Evolutionary conservation across 2,797 vertebrate genomes (phyloP), one percentile per base, ranked within the genome.

Genomic region (Argyrosomus regius): DNA sequence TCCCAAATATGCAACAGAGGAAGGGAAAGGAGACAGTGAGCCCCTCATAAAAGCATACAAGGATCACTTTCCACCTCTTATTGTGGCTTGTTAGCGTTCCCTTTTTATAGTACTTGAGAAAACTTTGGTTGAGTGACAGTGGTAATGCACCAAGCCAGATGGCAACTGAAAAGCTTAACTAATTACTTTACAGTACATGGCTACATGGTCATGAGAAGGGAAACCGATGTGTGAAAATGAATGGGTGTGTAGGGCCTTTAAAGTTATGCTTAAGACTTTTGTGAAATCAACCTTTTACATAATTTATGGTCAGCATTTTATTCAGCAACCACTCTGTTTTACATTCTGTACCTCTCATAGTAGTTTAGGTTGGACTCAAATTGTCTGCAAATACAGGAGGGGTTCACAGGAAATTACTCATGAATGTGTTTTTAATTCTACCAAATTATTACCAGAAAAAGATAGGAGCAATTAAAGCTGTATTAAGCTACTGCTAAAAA

Each of bases 1-100:
- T 65, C 50, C n/a, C 14, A 76, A 75, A 84, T 72, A 50, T 54
- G 52, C 12, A 53, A 53, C 6, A 59, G 45, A 59, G 46, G 41
- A 41, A 71, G 6, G 12, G 12, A 45, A 45, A 69, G 24, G 31
- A 41, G 50, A 28, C 18, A 6, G 61, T 1, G 6, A 63, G 72
- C 6, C 24, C 31, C 0, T 72, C 12, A 3, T 5, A 20, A n/a
- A 39, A 53, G 6, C n/a, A 10, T 8, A 12, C 13, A 8, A 20
- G 16, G 17, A 69, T 66, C 39, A 60, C 73, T 59, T 60, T 13
- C 6, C 0, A 16, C 5, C 12, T 49, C 18, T 54, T 35, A 13
- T 7, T 69, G 60, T 52, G 26, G 18, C n/a, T 45, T 14, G 4
- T 52, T 53, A 11, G 48, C 3, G 11, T 57, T 68, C 10, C 6